Evolutionary conservation across 2,797 vertebrate species (phyloP).

Genomic region (Sparus aurata): DNA sequence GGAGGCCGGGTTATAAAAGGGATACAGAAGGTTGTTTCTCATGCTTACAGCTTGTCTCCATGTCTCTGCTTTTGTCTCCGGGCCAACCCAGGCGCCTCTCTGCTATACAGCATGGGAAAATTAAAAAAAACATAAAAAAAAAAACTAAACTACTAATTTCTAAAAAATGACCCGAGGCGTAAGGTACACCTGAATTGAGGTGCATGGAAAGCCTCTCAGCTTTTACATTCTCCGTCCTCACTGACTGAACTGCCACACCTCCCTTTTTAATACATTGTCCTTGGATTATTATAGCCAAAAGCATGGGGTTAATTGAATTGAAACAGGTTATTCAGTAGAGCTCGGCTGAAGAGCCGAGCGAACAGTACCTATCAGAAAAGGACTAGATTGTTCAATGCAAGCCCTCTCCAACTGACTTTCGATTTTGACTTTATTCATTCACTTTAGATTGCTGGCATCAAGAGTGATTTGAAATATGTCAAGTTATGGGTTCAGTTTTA

Average conservation of each 20-base stretch:
- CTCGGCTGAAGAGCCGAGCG: slow-evolving; percentile 49
- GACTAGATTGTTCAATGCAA: slow-evolving; percentile 34
- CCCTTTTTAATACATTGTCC: slow-evolving; percentile 68
- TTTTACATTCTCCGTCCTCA: slow-evolving; percentile 49
- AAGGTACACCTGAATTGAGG: slow-evolving; percentile 27
- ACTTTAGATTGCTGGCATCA: slow-evolving; percentile 5
- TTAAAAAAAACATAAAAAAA: slow-evolving; percentile 1
- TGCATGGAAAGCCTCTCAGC: slow-evolving; percentile 49
- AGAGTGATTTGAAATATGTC: not conserved
- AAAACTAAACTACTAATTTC: slow-evolving; percentile 38
- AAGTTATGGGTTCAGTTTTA: not conserved
- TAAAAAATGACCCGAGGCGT: slow-evolving; percentile 56
- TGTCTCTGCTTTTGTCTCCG: slow-evolving; percentile 10
- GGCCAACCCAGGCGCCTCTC: slow-evolving; percentile 1
- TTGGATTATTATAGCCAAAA: slow-evolving; percentile 79
- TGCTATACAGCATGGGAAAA: slow-evolving; percentile 10
- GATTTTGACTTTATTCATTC: slow-evolving; percentile 45
- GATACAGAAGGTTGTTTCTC: slow-evolving; percentile 42
- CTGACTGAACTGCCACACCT: slow-evolving; percentile 36
- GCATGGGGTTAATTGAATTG: slow-evolving; percentile 81
- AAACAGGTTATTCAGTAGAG: slow-evolving; percentile 72
- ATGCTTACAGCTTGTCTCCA: slow-evolving; percentile 30
- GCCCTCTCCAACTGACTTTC: slow-evolving; percentile 20
- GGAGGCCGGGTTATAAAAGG: slow-evolving; percentile 22
- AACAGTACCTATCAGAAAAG: slow-evolving; percentile 62